Conservation (phyloP, 2,888 invertebrate species). For the Hypolimnas misippus region DNA sequence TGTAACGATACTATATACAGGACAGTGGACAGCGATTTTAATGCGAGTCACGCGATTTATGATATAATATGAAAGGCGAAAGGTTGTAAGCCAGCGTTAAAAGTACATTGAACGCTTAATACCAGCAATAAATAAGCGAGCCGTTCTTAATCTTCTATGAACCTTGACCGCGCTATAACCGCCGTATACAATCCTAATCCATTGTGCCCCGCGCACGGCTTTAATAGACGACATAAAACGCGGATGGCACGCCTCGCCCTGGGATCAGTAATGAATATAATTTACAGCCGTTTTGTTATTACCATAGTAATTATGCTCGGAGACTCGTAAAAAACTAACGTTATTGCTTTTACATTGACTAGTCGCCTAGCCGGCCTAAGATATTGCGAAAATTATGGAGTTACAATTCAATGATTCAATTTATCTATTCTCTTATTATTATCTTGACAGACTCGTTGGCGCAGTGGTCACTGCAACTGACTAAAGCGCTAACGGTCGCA, state of each 20-base stretch:
- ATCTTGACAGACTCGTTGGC: too few relatives aligned
- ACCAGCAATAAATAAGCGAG: slow-evolving; percentile 34
- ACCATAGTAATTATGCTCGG: slow-evolving; percentile 33
- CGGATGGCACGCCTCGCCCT: slow-evolving; percentile 32
- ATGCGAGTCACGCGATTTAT: neutral
- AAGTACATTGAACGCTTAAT: slow-evolving; percentile 35
- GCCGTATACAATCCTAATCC: slow-evolving; percentile 36
- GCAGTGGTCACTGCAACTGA: too few relatives aligned
- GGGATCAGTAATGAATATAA: slow-evolving; percentile 37
- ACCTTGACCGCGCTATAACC: slow-evolving; percentile 36
- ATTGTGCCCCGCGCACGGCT: slow-evolving; percentile 34
- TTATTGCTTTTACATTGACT: slow-evolving; percentile 21
- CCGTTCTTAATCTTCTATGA: slow-evolving; percentile 35
- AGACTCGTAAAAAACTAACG: slow-evolving; percentile 23
- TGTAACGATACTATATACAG: neutral
- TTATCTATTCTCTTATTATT: too few relatives aligned
- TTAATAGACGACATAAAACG: slow-evolving; percentile 40
- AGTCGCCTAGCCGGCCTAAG: slow-evolving; percentile 4
- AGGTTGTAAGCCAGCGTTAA: slow-evolving; percentile 17
- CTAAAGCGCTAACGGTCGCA: too few relatives aligned
- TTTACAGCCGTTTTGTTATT: slow-evolving; percentile 39
- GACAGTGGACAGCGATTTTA: neutral
- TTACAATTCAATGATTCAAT: too few relatives aligned
- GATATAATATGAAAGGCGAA: slow-evolving; percentile 15
- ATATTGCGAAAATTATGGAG: too few relatives aligned